Evolutionary conservation across 2,888 invertebrate species (phyloP).

Genomic region (Ennomos erosarius): DNA sequence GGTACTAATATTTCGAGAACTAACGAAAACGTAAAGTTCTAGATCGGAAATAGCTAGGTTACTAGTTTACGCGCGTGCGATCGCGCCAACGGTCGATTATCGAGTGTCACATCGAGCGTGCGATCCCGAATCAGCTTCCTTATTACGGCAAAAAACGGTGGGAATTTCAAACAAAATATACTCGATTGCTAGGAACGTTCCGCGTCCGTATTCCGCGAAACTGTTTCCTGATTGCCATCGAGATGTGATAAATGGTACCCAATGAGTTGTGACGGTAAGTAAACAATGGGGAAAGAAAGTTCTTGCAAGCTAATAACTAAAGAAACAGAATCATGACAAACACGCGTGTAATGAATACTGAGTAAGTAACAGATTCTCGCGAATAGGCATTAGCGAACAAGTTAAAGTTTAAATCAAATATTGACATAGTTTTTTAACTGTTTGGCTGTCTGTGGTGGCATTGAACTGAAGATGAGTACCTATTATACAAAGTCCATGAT

Average conservation of each 20-base stretch:
- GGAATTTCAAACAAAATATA: conserved; percentile 44
- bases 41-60: conserved; percentile 33
- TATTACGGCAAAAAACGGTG: conserved; percentile 45
- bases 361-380: conserved; percentile 18
- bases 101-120: conserved; percentile 52
- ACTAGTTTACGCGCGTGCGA: conserved; percentile 50
- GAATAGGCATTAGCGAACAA: conserved; percentile 15
- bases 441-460: conserved; percentile 25
- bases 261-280: conserved; percentile 4
- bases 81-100: conserved; percentile 47
- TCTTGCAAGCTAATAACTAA: background rate
- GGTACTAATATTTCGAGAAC: conserved; percentile 9
- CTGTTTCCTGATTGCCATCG: conserved; percentile 45
- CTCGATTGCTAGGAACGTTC: conserved; percentile 43
- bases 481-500: conserved; percentile 13
- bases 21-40: conserved; percentile 15
- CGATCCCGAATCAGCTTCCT: conserved; percentile 49
- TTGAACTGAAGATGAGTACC: conserved; percentile 30
- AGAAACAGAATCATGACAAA: conserved; percentile 10
- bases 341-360: conserved; percentile 14
- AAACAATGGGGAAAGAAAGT: conserved; percentile 31
- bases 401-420: conserved; percentile 19
- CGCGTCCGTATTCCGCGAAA: conserved; percentile 53
- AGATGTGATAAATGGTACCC: conserved; percentile 19
- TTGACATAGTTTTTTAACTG: conserved; percentile 26